phyloP scores from a whole-genome alignment of 2,888 invertebrate species.

The Hedychridium roseum region DNA sequence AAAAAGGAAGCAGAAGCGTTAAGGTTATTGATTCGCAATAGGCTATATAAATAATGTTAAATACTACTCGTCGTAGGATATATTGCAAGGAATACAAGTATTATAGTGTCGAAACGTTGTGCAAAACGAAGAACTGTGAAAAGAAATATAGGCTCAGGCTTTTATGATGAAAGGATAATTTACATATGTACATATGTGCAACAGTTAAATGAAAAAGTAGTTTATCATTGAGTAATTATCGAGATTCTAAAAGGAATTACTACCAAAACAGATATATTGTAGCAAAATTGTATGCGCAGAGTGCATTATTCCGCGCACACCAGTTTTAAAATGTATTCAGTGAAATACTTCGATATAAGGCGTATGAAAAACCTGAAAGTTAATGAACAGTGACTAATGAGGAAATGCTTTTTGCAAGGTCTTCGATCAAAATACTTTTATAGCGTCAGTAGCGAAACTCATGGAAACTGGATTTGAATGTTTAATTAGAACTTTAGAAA shows the following conservation, averaged over 20 bases:
- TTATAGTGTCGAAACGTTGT: constrained; percentile 28
- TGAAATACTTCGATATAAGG: too few relatives aligned
- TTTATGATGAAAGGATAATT: constrained; percentile 8
- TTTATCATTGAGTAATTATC: background rate
- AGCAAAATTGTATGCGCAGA: too few relatives aligned
- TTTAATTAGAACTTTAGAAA: too few relatives aligned
- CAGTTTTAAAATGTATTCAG: too few relatives aligned
- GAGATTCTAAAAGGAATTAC: background rate
- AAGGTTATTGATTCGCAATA: constrained; percentile 27
- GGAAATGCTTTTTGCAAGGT: too few relatives aligned
- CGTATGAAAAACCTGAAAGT: too few relatives aligned
- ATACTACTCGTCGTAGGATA: constrained; percentile 48
- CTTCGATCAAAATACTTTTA: too few relatives aligned
- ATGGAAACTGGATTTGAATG: too few relatives aligned
- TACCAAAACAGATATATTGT: too few relatives aligned
- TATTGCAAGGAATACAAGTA: constrained; percentile 48
- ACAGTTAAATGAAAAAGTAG: background rate
- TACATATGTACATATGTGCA: constrained; percentile 14
- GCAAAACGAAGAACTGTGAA: constrained; percentile 14
- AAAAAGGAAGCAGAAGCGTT: constrained; percentile 29
- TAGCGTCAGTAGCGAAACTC: too few relatives aligned
- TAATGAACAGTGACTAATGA: too few relatives aligned
- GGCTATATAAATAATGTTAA: constrained; percentile 35
- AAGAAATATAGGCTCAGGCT: constrained; percentile 6
- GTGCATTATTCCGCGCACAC: too few relatives aligned